A percentile compares a stretch with the other conserved stretches of the same genome.
phyloP scores from a whole-genome alignment of 2,113 vertebrate species.

The Coracopsis vasa region DNA sequence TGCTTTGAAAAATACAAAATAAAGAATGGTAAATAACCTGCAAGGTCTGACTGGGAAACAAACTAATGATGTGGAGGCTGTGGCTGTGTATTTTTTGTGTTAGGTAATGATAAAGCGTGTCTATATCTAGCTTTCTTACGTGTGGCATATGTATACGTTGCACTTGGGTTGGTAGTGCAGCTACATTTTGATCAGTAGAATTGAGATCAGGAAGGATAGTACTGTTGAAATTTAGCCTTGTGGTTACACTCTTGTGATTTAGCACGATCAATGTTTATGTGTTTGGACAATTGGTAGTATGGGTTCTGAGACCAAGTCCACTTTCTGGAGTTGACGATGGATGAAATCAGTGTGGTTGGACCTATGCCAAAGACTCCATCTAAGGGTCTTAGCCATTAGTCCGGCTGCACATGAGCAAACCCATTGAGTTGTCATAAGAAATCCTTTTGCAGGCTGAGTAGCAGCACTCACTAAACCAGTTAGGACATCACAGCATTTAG shows the following conservation, averaged over 20 bases:
- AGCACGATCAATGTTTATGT: neutral
- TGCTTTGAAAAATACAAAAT: neutral
- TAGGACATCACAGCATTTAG: neutral
- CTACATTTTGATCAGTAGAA: neutral
- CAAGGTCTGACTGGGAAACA: neutral
- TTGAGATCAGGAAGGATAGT: conserved; percentile 16
- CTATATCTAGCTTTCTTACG: neutral
- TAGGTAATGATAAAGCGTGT: neutral
- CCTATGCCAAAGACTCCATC: conserved; percentile 11
- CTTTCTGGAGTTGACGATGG: neutral
- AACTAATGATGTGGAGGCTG: neutral
- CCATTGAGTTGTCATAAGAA: neutral
- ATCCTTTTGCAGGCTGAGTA: neutral
- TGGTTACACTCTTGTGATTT: neutral
- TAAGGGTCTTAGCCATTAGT: conserved; percentile 27
- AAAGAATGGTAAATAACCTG: neutral
- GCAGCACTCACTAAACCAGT: neutral
- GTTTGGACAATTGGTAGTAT: neutral
- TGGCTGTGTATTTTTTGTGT: neutral
- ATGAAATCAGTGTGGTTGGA: conserved; percentile 8
- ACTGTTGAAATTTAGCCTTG: neutral
- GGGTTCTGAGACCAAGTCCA: neutral
- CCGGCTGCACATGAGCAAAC: neutral
- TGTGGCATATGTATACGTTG: neutral
- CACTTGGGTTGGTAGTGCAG: neutral